Evolutionary conservation across 2,888 invertebrate species (phyloP), one percentile per base, ranked within the genome.

Genomic region (Globia sparganii): DNA sequence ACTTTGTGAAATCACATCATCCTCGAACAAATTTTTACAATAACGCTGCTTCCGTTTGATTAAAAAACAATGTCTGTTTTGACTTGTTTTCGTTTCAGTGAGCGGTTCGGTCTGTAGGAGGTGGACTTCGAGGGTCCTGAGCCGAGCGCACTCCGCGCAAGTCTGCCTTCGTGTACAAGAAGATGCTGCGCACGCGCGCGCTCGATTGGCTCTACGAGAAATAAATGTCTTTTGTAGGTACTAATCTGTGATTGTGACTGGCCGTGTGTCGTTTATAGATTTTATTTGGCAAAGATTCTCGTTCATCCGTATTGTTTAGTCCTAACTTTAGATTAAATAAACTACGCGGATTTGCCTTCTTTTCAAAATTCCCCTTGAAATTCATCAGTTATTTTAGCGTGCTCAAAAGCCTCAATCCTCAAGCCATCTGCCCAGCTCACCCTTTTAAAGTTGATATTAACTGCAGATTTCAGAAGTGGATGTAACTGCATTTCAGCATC

Each of bases 31-130:
- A 9, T 40, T 40, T 40, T 40, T 40, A 40, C 40, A 40, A 40
- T 40, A 11, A 40, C 9, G 40, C 40, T 40, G 11, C 40, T 40
- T 11, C 11, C 2, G 11, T 40, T 37, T 9, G 37, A 25, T 64
- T 37, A 8, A 64, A 34, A 34, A 34, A 4, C 34, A 34, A 34
- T 34, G 3, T 34, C 5, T 37, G 8, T 8, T 1, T 37, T 18
- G 18, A 43, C 28, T 43, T 43, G 21, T 28, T 0, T 28, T 43
- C 28, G 15, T 83, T 78, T 28, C 86, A 91, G 91, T 1, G 88
- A 90, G 73, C 90, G 91, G 1, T 93, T 93, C 71, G 93, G 93
- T 1, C 77, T 93, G 21, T 93, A 93, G 80, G 90, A 93, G 77
- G 91, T 93, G 70, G 90, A 93, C 78, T 93, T 87, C 84, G 84